Conservation (phyloP, 2,888 invertebrate genomes). For the Bombyx huttoni region DNA sequence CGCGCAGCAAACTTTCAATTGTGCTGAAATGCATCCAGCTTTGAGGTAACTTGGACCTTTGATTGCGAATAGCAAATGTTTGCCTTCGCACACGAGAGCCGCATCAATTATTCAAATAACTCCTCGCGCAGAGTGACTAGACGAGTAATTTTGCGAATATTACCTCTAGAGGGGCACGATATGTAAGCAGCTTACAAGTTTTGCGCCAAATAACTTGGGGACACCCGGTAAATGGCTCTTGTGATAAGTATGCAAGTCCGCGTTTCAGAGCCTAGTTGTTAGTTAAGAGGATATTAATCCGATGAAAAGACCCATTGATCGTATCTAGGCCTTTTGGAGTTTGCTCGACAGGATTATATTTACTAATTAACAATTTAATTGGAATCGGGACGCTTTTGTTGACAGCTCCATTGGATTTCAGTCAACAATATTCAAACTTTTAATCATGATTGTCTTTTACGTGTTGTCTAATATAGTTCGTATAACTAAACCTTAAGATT, state of each 20-base stretch:
- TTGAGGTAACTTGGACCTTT: slow-evolving; percentile 49
- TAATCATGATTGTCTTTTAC: slow-evolving; percentile 2
- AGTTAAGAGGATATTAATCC: slow-evolving; percentile 43
- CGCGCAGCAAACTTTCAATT: slow-evolving; percentile 17
- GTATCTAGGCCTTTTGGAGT: slow-evolving; percentile 10
- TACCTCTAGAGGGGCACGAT: slow-evolving; percentile 35
- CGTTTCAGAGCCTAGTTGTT: slow-evolving; percentile 17
- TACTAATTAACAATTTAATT: neutral
- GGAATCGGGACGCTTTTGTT: neutral
- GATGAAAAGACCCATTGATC: slow-evolving; percentile 41
- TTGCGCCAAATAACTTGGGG: slow-evolving; percentile 43
- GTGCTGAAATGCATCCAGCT: slow-evolving; percentile 24
- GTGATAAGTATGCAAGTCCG: slow-evolving; percentile 34
- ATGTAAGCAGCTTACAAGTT: slow-evolving; percentile 64
- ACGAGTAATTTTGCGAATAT: slow-evolving; percentile 58
- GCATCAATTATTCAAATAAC: slow-evolving; percentile 67
- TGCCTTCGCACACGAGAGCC: slow-evolving; percentile 48
- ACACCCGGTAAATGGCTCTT: slow-evolving; percentile 30
- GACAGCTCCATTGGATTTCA: neutral
- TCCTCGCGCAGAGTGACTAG: slow-evolving; percentile 40
- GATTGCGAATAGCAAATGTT: slow-evolving; percentile 64
- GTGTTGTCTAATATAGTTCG: slow-evolving; percentile 4
- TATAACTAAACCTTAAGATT: too few species aligned
- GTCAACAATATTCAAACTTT: neutral
- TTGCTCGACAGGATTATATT: neutral